A percentile compares a stretch with the other conserved stretches of the same genome.
These are phyloP conservation scores for Laodelphax striatellus DNA, from an alignment of 1,140 invertebrate species.

Conservation along the genomic window DNA sequence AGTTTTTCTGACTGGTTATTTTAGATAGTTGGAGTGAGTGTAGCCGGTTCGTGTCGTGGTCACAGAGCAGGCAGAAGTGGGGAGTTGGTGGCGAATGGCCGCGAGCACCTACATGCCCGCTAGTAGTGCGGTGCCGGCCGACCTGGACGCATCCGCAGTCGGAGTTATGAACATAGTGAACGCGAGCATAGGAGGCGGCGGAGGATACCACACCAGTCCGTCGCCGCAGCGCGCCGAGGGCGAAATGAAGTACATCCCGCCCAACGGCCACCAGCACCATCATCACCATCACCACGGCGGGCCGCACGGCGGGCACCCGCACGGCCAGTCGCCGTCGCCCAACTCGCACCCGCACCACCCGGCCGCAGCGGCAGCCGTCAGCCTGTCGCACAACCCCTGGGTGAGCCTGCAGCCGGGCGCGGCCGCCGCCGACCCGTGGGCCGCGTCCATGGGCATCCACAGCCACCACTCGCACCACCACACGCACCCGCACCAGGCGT, in stretches of 20 bases:
- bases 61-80: conserved; percentile 23
- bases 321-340: conserved; percentile 42
- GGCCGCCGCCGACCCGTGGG: conserved; percentile 58
- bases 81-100: conserved; percentile 63
- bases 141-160: conserved; percentile 62
- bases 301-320: conserved; percentile 47
- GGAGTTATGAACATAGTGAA: conserved; percentile 47
- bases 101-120: conserved; percentile 74
- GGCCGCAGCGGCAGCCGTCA: conserved; percentile 27
- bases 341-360: too few species aligned
- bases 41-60: conserved; percentile 5
- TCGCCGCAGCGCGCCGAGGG: conserved; percentile 68
- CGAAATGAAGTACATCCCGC: conserved; percentile 90
- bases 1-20: too few species aligned
- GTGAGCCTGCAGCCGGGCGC: conserved; percentile 59
- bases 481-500: conserved; percentile 39
- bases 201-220: conserved; percentile 54
- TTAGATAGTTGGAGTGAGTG: too few species aligned
- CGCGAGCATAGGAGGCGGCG: conserved; percentile 30
- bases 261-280: conserved; percentile 63
- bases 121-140: conserved; percentile 53
- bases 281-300: conserved; percentile 60
- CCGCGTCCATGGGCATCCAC: conserved; percentile 49
- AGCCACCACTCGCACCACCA: conserved; percentile 56
- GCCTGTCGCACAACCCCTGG: conserved; percentile 57